Conservation (phyloP, 1,140 invertebrate genomes). For the Anoplolepis gracilipes region DNA sequence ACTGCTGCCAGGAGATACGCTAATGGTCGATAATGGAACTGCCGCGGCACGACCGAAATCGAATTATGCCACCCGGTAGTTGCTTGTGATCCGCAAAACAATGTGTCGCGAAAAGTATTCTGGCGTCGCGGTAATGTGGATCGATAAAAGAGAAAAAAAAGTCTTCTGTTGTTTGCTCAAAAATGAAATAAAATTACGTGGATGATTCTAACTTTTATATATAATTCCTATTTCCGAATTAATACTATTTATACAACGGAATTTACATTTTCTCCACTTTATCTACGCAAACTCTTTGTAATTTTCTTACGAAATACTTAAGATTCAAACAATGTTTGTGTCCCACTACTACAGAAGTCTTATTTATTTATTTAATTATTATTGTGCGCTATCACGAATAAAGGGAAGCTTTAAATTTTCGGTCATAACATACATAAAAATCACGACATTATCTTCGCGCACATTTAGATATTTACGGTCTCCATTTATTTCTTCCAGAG, state of each 20-base stretch:
- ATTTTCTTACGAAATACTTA: background rate
- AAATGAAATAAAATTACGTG: background rate
- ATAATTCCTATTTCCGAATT: too few relatives aligned
- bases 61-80: slow-evolving; percentile 69
- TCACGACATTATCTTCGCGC: background rate
- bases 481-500: background rate
- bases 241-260: background rate
- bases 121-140: background rate
- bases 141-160: background rate
- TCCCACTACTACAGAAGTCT: background rate
- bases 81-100: slow-evolving; percentile 62
- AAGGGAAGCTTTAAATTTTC: background rate
- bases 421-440: background rate
- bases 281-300: background rate
- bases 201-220: too few relatives aligned
- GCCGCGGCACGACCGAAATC: slow-evolving; percentile 67
- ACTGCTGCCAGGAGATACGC: slow-evolving; percentile 35
- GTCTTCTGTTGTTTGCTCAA: background rate
- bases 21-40: slow-evolving; percentile 81
- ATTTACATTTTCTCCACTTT: background rate
- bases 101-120: slow-evolving; percentile 21
- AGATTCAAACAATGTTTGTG: background rate
- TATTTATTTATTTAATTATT: background rate
- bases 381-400: background rate
- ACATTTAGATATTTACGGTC: background rate